These are phyloP conservation scores for Drosophila incognita DNA, from an alignment of 2,888 invertebrate species.

Conservation along the genomic window DNA sequence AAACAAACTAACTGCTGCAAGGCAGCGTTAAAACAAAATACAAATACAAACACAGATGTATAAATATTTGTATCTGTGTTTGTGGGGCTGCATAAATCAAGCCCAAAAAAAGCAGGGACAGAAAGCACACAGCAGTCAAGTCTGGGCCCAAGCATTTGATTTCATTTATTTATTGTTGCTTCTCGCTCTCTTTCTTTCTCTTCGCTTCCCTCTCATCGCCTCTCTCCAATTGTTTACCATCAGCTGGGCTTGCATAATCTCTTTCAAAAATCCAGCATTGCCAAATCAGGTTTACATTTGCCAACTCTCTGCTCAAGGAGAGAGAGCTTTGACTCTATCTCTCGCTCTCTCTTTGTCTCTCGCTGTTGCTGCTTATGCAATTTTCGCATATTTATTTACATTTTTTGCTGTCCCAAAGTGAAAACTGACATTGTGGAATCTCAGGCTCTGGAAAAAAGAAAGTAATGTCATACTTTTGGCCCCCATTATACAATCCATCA, in stretches of 20 bases:
- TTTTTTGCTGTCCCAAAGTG: constrained; percentile 33
- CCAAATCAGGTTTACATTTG: constrained; percentile 59
- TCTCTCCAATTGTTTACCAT: constrained; percentile 38
- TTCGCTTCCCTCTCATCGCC: background rate
- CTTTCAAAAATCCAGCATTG: constrained; percentile 42
- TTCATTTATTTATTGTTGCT: constrained; percentile 28
- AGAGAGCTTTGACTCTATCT: constrained; percentile 14
- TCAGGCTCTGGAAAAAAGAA: constrained; percentile 35
- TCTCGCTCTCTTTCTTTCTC: constrained; percentile 12
- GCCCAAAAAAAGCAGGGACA: constrained; percentile 21
- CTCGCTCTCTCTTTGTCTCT: constrained; percentile 11
- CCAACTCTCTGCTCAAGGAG: constrained; percentile 37
- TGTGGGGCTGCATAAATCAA: constrained; percentile 53
- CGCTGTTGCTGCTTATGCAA: constrained; percentile 60
- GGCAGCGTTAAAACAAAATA: constrained; percentile 26
- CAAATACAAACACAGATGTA: constrained; percentile 1
- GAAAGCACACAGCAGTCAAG: constrained; percentile 51
- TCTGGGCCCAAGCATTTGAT: constrained; percentile 55
- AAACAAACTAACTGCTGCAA: constrained; percentile 23
- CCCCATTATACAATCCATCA: constrained; percentile 3
- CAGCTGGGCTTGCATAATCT: constrained; percentile 67
- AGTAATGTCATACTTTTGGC: constrained; percentile 1
- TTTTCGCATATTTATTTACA: constrained; percentile 41
- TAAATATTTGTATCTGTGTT: constrained; percentile 14
- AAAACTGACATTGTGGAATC: constrained; percentile 61